Base-by-base conservation (phyloP, 2,797 vertebrate genomes). In the Pelochelys cantorii region DNA sequence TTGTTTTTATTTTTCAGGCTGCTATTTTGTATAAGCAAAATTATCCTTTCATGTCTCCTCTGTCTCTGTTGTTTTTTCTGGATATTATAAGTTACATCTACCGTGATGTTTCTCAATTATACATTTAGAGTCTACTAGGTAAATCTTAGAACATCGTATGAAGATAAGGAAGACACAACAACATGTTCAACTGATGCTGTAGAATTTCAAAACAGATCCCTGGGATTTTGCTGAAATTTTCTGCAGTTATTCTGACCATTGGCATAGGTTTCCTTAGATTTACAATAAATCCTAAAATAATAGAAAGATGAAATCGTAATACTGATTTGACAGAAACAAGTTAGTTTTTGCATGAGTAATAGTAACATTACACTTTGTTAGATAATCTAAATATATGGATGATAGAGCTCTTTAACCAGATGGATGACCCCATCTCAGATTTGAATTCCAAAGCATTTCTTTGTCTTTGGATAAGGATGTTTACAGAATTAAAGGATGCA, bases 1-100 rank as follows among this genome's bases (percentile, higher is more conserved):
- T 98, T 98, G 97, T 98, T 98, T 98, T 97, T 95, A 96, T 97
- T 98, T 97, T 97, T 97, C 97, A 98, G 97, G 89, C 97, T 97
- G 97, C 93, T 98, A 95, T 98, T 98, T 98, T 98, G 96, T 97
- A 97, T 97, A 98, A 98, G 97, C 98, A 98, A 97, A 98, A 98
- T 98, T 97, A 98, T 97, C 93, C 94, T 97, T 97, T 97, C 97
- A 94, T 97, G 93, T 95, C 93, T 97, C 95, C 87, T 97, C 93
- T 97, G 60, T 88, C 93, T 93, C 87, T 87, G 84, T 89, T 88
- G 81, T 93, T 98, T 97, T 95, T 96, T 95, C 90, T 94, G 92
- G 89, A 95, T 96, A 90, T 87, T 96, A 91, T 97, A 92, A 97
- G 95, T 83, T 85, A 55, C 85, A 89, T 93, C 97, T 96, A 98